Evolutionary conservation across 1,140 invertebrate species (phyloP), one percentile per base, ranked within the genome.

Genomic region (Anastrepha ludens): DNA sequence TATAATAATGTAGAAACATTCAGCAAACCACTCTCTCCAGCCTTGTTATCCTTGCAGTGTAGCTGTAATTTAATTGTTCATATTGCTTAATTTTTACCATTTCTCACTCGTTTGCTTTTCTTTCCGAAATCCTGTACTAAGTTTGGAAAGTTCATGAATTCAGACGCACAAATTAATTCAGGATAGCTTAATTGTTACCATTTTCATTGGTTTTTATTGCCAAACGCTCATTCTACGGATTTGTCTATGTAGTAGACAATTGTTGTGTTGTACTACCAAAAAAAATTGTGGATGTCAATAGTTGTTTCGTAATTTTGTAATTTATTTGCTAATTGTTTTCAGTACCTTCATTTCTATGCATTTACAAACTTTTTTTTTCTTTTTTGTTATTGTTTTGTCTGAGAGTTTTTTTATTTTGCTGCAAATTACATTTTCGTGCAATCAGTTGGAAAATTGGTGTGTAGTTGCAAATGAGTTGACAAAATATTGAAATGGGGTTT

Each of bases 401-500:
- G 11, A 2, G 67, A 17, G 11, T 67, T 67, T 67, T 67, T 29
- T 29, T n/a, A n/a, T 41, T 74, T 13, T 44, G 11, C 5, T 47
- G 13, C 13, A 11, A 74, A 74, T 47, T 74, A 74, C 41, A 74
- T 17, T 74, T 74, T 74, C 44, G 41, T 74, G 67, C 41, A 74
- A 74, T 74, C 67, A 47, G 41, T 47, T 74, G 39, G 2, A 74
- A 74, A 47, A 29, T 39, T 65, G 20, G n/a, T n/a, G 29, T 29
- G 29, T 65, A 11, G 9, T 5, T 9, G 50, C 50, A 55, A 11
- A 55, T 55, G 50, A 11, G 50, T 11, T 8, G 11, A 55, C 50
- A 29, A 29, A 29, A 29, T 29, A 29, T 29, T 29, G 29, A 29
- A 29, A 29, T 29, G 29, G 29, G 29, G 29, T 29, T 29, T 29